Percentiles rank a stretch among this genome's conserved stretches.
Evolutionary conservation across 2,797 vertebrate species (phyloP).

Genomic region (Clarias pachynema): DNA sequence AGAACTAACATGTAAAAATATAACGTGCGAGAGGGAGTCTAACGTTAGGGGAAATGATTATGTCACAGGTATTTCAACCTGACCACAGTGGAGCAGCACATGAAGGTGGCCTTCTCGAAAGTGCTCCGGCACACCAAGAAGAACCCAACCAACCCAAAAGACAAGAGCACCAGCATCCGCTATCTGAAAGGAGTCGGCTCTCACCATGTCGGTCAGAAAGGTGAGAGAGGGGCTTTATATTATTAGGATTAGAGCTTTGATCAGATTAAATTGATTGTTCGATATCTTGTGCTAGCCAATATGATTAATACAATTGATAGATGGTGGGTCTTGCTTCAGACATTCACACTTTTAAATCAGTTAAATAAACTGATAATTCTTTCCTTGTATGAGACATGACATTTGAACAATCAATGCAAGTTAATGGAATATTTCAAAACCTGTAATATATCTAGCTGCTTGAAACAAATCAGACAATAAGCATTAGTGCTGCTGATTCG

Average conservation of each 20-base stretch:
- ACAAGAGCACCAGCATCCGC: constrained; percentile 98
- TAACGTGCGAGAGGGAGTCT: neutral
- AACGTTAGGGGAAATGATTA: neutral
- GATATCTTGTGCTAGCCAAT: no score
- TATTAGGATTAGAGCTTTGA: no score
- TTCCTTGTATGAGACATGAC: neutral
- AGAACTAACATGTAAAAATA: neutral
- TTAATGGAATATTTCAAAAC: no score
- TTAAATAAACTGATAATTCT: no score
- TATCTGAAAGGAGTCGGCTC: constrained; percentile 90
- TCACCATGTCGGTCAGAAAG: constrained; percentile 92
- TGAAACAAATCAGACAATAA: no score
- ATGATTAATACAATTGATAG: no score
- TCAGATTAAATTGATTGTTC: no score
- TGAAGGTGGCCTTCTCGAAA: constrained; percentile 98
- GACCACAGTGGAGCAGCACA: constrained; percentile 95
- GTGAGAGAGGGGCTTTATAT: constrained; percentile 63
- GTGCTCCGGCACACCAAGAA: constrained; percentile 98
- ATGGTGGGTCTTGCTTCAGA: no score
- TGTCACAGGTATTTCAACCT: constrained; percentile 89
- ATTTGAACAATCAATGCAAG: no score
- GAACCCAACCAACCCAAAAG: constrained; percentile 95
- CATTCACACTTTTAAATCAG: no score
- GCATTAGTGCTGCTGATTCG: no score
- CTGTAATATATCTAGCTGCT: no score